Evolutionary conservation across 2,797 vertebrate genomes (phyloP).

Genomic region (Calcarius lapponicus): DNA sequence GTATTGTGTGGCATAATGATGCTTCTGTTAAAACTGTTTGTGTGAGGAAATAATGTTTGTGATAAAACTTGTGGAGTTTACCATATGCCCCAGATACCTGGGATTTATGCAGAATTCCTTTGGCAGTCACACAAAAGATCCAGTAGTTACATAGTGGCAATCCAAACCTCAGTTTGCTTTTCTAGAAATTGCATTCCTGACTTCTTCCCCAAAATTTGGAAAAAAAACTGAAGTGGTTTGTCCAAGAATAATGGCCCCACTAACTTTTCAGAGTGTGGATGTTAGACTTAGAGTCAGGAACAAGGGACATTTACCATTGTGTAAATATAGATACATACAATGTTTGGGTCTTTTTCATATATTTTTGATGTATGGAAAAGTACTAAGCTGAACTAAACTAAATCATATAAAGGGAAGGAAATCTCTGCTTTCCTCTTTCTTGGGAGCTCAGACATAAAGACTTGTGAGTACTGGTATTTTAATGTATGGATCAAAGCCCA

Average conservation of each 20-base stretch:
- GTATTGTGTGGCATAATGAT: slow-evolving; percentile 19
- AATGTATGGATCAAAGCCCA: not conserved
- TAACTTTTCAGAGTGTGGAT: not conserved
- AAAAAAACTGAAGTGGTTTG: not conserved
- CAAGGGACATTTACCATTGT: not conserved
- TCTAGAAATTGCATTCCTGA: not conserved
- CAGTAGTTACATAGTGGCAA: not conserved
- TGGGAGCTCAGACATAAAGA: not conserved
- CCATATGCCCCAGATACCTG: not conserved
- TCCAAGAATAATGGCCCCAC: slow-evolving; percentile 1
- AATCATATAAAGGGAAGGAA: not conserved
- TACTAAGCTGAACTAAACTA: not conserved
- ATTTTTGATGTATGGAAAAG: not conserved
- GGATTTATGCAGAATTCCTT: slow-evolving; percentile 12
- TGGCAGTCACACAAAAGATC: slow-evolving; percentile 31
- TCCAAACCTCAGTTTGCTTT: slow-evolving; percentile 53
- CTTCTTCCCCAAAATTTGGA: slow-evolving; percentile 15
- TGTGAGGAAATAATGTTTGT: slow-evolving; percentile 10
- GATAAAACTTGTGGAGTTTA: slow-evolving; percentile 15
- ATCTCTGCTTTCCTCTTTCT: not conserved
- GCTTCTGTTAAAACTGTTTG: slow-evolving; percentile 12
- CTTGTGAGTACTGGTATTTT: not conserved
- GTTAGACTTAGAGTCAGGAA: not conserved
- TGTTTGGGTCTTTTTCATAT: not conserved
- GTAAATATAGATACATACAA: not conserved